Evolutionary conservation across 2,888 invertebrate species (phyloP).

Genomic region (Harpagoxenus sublaevis): DNA sequence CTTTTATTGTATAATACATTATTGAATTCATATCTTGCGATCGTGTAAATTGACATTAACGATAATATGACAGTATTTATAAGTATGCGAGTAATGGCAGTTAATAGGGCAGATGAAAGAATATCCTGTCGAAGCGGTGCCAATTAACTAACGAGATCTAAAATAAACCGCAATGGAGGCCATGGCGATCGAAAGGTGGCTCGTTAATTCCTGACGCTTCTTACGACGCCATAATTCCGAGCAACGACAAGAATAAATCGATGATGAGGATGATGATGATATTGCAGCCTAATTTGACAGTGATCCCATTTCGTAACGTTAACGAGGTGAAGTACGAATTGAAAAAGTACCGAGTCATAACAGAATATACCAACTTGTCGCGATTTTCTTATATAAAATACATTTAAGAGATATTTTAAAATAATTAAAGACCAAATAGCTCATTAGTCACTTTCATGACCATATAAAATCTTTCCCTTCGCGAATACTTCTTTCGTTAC

Average conservation of each 20-base stretch:
- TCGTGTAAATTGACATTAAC: neutral
- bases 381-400: neutral
- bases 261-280: conserved; percentile 39
- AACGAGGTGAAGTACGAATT: neutral
- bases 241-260: conserved; percentile 62
- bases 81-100: conserved; percentile 16
- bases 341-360: neutral
- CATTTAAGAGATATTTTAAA: neutral
- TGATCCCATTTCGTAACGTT: conserved; percentile 18
- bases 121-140: conserved; percentile 59
- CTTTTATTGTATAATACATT: neutral
- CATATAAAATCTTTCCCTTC: neutral
- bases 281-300: conserved; percentile 17
- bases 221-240: conserved; percentile 60
- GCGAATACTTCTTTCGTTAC: neutral
- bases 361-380: neutral
- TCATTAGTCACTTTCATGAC: neutral
- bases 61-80: neutral
- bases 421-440: neutral
- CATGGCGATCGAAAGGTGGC: conserved; percentile 63
- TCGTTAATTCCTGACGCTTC: conserved; percentile 63
- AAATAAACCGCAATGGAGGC: conserved; percentile 68
- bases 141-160: conserved; percentile 71
- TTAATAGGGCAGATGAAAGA: conserved; percentile 25
- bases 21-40: neutral